phyloP scores from a whole-genome alignment of 1,140 invertebrate genomes.

The Nixonia krombeini region DNA sequence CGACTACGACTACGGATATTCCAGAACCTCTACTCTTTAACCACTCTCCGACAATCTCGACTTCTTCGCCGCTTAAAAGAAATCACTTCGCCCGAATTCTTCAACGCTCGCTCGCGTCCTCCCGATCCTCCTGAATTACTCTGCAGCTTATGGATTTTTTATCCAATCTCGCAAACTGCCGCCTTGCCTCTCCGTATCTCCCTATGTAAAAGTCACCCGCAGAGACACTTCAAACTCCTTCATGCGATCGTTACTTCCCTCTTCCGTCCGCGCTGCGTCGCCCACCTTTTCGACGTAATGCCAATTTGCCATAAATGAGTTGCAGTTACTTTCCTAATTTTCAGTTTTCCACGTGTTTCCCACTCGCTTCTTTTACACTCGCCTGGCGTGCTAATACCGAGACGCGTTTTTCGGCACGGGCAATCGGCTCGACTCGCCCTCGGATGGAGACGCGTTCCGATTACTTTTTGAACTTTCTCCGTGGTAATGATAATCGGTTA shows the following conservation, averaged over 20 bases:
- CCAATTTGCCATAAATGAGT: background rate
- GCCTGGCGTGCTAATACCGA: too few species aligned
- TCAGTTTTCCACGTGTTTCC: too few species aligned
- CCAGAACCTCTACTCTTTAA: constrained; percentile 5
- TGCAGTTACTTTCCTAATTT: too few species aligned
- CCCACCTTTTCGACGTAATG: constrained; percentile 10
- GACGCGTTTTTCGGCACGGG: too few species aligned
- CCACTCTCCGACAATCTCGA: background rate
- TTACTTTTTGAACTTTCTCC: too few species aligned
- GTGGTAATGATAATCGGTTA: too few species aligned
- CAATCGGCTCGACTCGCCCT: too few species aligned
- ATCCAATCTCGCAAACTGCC: constrained; percentile 59
- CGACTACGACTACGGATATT: constrained; percentile 20
- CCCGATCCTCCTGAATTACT: constrained; percentile 55
- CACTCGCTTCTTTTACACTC: too few species aligned
- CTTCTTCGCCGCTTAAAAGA: constrained; percentile 40
- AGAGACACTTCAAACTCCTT: constrained; percentile 43
- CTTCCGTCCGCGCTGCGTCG: constrained; percentile 21
- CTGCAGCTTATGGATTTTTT: constrained; percentile 62
- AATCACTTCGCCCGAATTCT: constrained; percentile 56
- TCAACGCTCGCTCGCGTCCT: constrained; percentile 46
- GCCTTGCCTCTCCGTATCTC: constrained; percentile 27
- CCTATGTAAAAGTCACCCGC: constrained; percentile 39
- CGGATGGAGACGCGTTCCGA: too few species aligned
- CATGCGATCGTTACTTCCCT: constrained; percentile 33